Conservation (phyloP, 2,888 invertebrate genomes). For the Caenorhabditis afra region DNA sequence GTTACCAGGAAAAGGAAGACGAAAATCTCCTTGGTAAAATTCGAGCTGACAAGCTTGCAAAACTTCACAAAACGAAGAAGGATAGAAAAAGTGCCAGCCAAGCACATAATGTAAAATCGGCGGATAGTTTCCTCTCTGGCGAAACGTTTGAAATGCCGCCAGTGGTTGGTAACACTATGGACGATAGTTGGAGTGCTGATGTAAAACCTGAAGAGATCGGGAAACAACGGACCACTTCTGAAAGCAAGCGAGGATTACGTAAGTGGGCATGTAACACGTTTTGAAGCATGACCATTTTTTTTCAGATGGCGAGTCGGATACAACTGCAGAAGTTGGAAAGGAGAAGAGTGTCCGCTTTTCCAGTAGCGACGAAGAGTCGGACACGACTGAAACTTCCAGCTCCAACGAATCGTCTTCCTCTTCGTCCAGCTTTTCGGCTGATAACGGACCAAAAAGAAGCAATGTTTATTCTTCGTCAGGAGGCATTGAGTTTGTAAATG, state of each 20-base stretch:
- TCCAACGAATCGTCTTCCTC: constrained; percentile 22
- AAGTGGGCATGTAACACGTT: background rate
- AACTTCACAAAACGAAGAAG: constrained; percentile 34
- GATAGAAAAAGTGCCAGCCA: constrained; percentile 6
- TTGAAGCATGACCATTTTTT: background rate
- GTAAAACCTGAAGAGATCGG: constrained; percentile 21
- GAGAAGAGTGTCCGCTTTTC: constrained; percentile 9
- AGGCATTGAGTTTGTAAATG: constrained; percentile 43
- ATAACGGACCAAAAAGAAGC: background rate
- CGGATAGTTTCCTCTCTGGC: constrained; percentile 29
- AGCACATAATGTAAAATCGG: constrained; percentile 11
- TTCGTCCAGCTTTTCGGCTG: constrained; percentile 10
- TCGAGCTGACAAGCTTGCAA: constrained; percentile 35
- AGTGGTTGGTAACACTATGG: constrained; percentile 42
- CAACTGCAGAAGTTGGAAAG: constrained; percentile 9
- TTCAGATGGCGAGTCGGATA: constrained; percentile 33
- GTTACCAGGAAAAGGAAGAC: constrained; percentile 84
- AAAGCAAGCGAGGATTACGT: constrained; percentile 44
- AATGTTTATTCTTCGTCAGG: constrained; percentile 27
- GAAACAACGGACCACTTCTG: constrained; percentile 43
- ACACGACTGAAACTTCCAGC: constrained; percentile 19
- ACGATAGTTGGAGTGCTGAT: constrained; percentile 34
- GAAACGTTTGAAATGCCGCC: constrained; percentile 54
- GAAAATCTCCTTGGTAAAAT: constrained; percentile 51
- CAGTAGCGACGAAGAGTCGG: constrained; percentile 32